Conservation (phyloP, 2,113 vertebrate genomes). For the Notechis scutatus region DNA sequence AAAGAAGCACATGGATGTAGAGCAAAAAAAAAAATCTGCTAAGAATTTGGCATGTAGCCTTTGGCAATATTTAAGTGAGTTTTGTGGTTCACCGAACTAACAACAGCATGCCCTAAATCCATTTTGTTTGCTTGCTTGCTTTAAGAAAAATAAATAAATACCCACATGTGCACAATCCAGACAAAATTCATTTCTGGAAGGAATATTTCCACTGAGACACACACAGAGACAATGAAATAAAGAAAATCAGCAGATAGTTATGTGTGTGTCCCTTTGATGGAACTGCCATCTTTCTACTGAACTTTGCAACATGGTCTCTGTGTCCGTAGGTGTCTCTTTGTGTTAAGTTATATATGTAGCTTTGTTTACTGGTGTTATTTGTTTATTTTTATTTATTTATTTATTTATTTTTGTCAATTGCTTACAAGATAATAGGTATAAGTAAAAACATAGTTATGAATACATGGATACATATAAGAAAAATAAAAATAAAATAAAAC, state of each 20-base stretch:
- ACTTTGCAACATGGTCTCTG: not conserved
- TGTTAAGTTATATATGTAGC: not conserved
- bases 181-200: not conserved
- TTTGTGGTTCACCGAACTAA: conserved; percentile 11
- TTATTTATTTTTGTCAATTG: too few species aligned
- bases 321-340: not conserved
- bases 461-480: too few species aligned
- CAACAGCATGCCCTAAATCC: not conserved
- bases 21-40: not conserved
- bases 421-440: too few species aligned
- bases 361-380: not conserved
- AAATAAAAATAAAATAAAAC: too few species aligned
- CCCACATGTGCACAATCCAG: not conserved
- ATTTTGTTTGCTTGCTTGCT: not conserved
- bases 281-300: not conserved
- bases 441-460: too few species aligned
- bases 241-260: not conserved
- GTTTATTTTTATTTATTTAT: too few species aligned
- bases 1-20: not conserved
- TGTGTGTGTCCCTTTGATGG: not conserved
- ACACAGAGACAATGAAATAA: not conserved
- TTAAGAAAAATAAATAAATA: not conserved
- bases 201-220: not conserved
- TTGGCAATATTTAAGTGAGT: not conserved
- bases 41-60: not conserved